phyloP scores from a whole-genome alignment of 2,113 vertebrate species.

The Triplophysa rosa region DNA sequence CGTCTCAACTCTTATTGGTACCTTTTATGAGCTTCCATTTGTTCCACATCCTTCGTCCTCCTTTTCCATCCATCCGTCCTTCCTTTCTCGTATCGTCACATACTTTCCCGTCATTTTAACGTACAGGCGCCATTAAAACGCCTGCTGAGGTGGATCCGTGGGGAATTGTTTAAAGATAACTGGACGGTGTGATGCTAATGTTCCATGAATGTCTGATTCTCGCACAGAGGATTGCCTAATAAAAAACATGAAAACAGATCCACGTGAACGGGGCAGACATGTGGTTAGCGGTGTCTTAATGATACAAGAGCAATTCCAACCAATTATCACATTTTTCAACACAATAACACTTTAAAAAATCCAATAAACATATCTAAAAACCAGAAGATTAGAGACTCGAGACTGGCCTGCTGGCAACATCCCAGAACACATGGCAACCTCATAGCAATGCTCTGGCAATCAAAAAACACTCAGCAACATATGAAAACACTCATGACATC shows the following conservation, averaged over 20 bases:
- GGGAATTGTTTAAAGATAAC: constrained; percentile 27
- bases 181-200: constrained; percentile 35
- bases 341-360: constrained; percentile 1
- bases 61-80: constrained; percentile 20
- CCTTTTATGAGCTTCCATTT: constrained; percentile 37
- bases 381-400: no score
- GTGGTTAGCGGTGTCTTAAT: not conserved
- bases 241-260: not conserved
- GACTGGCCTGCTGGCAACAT: not conserved
- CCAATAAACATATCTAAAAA: no score
- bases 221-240: not conserved
- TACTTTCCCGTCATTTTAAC: constrained; percentile 34
- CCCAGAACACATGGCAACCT: not conserved
- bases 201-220: constrained; percentile 18
- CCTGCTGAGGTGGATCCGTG: constrained; percentile 5
- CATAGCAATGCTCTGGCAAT: no score
- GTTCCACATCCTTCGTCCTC: constrained; percentile 35
- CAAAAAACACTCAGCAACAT: not conserved
- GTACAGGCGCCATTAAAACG: constrained; percentile 31
- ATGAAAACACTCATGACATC: no score
- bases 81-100: constrained; percentile 23
- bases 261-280: not conserved
- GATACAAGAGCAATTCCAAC: not conserved
- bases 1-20: constrained; percentile 39
- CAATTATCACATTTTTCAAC: constrained; percentile 19